Percentiles rank a stretch among this genome's conserved stretches.
These are phyloP conservation scores for Takifugu bimaculatus DNA, from an alignment of 2,113 vertebrate species.

Conservation along the genomic window DNA sequence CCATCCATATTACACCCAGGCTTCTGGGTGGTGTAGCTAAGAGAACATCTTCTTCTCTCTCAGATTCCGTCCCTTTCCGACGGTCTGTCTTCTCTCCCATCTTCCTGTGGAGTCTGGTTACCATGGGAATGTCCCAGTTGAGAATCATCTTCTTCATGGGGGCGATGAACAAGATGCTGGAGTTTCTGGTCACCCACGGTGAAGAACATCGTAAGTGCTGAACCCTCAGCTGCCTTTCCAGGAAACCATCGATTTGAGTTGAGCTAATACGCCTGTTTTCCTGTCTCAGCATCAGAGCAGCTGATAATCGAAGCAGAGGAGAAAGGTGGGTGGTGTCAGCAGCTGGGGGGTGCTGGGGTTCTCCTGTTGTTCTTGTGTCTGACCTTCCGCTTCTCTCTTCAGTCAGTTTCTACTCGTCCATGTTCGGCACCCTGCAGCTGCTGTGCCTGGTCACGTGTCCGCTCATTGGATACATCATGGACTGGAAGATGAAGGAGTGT, in stretches of 20 bases:
- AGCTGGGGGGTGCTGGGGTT: neutral
- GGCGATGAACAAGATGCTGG: constrained; percentile 90
- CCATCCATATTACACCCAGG: too few species aligned
- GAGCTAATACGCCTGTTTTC: neutral
- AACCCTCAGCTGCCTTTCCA: neutral
- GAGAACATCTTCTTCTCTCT: constrained; percentile 2
- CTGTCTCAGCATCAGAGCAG: constrained; percentile 55
- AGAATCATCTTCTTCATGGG: constrained; percentile 92
- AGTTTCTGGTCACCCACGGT: constrained; percentile 75
- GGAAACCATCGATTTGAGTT: too few species aligned
- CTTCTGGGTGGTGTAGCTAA: too few species aligned
- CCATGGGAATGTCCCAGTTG: constrained; percentile 88
- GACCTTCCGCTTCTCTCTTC: neutral
- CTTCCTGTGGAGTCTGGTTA: constrained; percentile 88
- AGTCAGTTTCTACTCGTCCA: constrained; percentile 83
- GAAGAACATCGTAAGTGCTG: constrained; percentile 57
- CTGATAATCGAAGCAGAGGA: constrained; percentile 25
- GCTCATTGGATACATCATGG: constrained; percentile 90
- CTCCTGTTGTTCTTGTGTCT: neutral
- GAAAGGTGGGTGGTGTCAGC: constrained; percentile 41
- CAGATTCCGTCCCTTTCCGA: constrained; percentile 75
- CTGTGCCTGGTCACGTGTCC: constrained; percentile 85
- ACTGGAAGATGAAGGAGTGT: constrained; percentile 83
- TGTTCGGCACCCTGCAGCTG: constrained; percentile 87
- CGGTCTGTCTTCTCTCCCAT: constrained; percentile 83